Conservation (phyloP, 2,888 invertebrate species). For the Platypus cylindrus region DNA sequence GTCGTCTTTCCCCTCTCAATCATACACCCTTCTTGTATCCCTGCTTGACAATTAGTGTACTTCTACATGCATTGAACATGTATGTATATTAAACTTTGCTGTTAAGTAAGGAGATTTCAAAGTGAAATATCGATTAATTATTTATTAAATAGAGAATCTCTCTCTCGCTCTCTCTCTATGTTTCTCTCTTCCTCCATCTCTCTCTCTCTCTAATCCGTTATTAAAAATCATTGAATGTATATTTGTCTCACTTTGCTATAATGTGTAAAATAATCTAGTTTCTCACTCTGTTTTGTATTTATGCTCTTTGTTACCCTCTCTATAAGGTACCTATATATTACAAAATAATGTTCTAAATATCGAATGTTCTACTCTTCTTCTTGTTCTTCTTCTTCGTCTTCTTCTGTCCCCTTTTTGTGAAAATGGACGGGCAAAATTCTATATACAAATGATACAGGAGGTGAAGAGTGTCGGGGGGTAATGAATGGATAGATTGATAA, state of each 20-base stretch:
- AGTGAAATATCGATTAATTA: constrained; percentile 34
- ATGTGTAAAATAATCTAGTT: no score
- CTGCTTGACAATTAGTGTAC: constrained; percentile 17
- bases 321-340: no score
- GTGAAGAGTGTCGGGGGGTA: constrained; percentile 3
- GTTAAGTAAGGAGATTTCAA: no score
- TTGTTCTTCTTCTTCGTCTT: no score
- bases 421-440: constrained; percentile 4
- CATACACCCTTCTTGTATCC: constrained; percentile 12
- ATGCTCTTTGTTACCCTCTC: no score
- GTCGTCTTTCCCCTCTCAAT: constrained; percentile 5
- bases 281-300: no score
- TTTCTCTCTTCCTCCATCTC: constrained; percentile 29
- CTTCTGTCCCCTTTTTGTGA: constrained; percentile 12
- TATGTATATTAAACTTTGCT: no score
- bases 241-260: no score
- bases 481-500: constrained; percentile 11
- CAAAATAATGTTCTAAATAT: constrained; percentile 15
- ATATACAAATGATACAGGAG: constrained; percentile 1
- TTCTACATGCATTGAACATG: constrained; percentile 14
- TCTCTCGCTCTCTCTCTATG: constrained; percentile 22
- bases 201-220: constrained; percentile 26
- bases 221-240: constrained; percentile 29
- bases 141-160: no score
- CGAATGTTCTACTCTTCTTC: constrained; percentile 10